Percentiles rank a stretch among this genome's conserved stretches.
Evolutionary conservation across 2,797 vertebrate genomes (phyloP).

Genomic region (Otolemur crassicaudatus): DNA sequence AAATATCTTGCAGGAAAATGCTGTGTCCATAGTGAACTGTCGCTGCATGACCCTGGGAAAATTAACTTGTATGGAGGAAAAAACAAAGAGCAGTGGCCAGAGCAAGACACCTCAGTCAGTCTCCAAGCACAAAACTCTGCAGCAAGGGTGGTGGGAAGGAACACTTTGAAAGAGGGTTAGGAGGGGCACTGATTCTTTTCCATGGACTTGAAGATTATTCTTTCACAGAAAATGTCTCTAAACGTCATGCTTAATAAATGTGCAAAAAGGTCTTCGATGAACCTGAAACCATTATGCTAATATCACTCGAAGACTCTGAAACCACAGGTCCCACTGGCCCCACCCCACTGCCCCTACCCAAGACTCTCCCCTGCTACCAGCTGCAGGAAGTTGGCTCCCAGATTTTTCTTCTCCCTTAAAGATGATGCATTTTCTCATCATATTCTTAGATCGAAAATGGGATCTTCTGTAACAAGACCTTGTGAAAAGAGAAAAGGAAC

Average conservation of each 20-base stretch:
- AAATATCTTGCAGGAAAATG: constrained; percentile 75
- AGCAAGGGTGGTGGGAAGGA: background rate
- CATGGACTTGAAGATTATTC: constrained; percentile 27
- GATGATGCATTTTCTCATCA: constrained; percentile 3
- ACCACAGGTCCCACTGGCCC: background rate
- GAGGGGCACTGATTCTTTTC: constrained; percentile 9
- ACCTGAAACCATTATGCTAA: background rate
- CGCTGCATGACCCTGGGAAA: constrained; percentile 78
- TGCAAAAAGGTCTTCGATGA: constrained; percentile 13
- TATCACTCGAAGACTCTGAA: background rate
- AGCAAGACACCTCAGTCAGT: constrained; percentile 34
- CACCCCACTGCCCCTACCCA: background rate
- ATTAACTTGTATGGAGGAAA: constrained; percentile 58
- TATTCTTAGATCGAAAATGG: constrained; percentile 33
- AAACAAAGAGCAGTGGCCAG: constrained; percentile 56
- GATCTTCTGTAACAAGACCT: constrained; percentile 16
- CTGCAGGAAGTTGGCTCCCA: background rate
- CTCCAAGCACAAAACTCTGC: constrained; percentile 39
- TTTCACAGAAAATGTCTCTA: constrained; percentile 64
- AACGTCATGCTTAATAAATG: constrained; percentile 45
- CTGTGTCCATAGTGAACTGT: constrained; percentile 76
- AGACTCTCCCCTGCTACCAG: background rate
- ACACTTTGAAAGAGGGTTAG: constrained; percentile 36
- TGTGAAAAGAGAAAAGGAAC: background rate
- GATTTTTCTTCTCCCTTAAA: background rate